Percentiles rank a stretch among this genome's conserved stretches.
phyloP scores from a whole-genome alignment of 2,888 invertebrate genomes.

The Phytoseiulus persimilis region DNA sequence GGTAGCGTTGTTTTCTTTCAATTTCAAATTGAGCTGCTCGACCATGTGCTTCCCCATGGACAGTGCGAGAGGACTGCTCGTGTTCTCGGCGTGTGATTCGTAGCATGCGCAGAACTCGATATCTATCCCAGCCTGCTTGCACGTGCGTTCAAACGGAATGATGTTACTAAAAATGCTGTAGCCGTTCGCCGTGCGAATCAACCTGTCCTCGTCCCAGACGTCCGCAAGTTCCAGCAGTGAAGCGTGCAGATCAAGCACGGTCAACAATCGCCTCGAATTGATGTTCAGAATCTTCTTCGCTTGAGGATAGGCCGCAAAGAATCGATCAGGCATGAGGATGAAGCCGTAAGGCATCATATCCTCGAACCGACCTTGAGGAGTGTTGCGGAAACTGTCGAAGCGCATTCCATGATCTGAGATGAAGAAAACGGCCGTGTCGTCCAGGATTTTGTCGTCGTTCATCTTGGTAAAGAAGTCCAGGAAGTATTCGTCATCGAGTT shows the following conservation, averaged over 20 bases:
- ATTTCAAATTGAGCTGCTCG: neutral
- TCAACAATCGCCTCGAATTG: constrained; percentile 20
- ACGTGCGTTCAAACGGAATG: constrained; percentile 11
- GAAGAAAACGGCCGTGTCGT: constrained; percentile 22
- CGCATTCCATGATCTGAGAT: constrained; percentile 31
- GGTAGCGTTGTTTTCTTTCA: neutral
- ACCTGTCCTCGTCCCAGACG: constrained; percentile 21
- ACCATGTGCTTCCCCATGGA: neutral
- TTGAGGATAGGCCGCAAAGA: neutral
- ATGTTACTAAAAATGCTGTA: constrained; percentile 20
- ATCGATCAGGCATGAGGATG: constrained; percentile 13
- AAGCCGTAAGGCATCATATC: constrained; percentile 16
- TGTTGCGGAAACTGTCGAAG: constrained; percentile 14
- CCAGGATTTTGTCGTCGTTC: neutral
- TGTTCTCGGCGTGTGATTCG: neutral
- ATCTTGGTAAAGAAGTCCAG: constrained; percentile 26
- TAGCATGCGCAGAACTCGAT: constrained; percentile 16
- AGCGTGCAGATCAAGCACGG: neutral
- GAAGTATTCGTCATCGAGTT: constrained; percentile 11
- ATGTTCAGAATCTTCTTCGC: neutral
- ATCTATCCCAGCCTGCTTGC: constrained; percentile 8
- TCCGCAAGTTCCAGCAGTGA: neutral
- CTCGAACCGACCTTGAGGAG: constrained; percentile 9
- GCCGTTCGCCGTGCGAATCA: constrained; percentile 16
- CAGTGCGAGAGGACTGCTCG: neutral